Percentiles rank a stretch among this genome's conserved stretches.
These are phyloP conservation scores for Chaetura pelagica DNA, from an alignment of 2,113 vertebrate species.

Conservation along the genomic window DNA sequence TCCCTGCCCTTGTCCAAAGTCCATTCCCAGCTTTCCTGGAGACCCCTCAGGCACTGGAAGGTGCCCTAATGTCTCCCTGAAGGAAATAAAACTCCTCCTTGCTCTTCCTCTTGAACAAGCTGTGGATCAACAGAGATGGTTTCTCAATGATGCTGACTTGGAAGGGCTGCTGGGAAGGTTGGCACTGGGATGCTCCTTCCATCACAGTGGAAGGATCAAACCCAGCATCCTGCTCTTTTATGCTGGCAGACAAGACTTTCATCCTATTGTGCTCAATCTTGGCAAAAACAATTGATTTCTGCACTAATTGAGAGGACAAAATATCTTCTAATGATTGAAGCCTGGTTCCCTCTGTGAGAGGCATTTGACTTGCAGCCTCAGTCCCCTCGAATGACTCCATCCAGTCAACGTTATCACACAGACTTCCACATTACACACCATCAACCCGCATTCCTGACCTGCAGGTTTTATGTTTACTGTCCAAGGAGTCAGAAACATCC, in stretches of 20 bases:
- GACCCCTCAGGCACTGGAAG: no score
- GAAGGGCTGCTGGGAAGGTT: neutral
- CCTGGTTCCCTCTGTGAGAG: neutral
- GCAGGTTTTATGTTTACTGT: neutral
- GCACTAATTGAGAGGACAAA: neutral
- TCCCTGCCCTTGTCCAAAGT: no score
- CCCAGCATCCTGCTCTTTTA: neutral
- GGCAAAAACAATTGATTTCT: neutral
- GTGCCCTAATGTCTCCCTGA: no score
- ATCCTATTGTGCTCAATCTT: neutral
- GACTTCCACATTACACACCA: accelerated
- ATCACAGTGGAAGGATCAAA: neutral
- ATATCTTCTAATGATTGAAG: neutral
- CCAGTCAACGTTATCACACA: accelerated
- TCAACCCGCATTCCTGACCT: neutral
- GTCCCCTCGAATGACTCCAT: neutral
- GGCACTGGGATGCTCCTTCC: neutral
- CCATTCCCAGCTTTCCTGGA: no score
- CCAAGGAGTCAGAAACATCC: neutral
- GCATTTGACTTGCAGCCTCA: neutral
- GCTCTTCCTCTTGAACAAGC: accelerated
- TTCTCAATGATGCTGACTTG: neutral
- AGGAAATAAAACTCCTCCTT: neutral
- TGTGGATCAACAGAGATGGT: neutral
- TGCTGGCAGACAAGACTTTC: neutral